phyloP scores from a whole-genome alignment of 2,888 invertebrate genomes.

The Caenorhabditis angaria region DNA sequence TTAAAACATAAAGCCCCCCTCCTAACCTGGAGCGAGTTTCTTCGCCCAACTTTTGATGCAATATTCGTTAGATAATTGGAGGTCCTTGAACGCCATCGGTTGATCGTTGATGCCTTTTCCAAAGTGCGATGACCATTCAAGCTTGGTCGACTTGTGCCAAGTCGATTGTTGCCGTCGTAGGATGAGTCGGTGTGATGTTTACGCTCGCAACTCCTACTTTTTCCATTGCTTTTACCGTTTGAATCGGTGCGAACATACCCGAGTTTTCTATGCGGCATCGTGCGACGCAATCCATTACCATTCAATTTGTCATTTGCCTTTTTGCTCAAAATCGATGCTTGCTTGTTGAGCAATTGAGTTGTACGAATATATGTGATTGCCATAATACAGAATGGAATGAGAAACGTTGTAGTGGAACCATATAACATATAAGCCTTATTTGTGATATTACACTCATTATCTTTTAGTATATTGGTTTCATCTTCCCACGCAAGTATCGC shows the following conservation, averaged over 20 bases:
- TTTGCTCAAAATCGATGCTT: constrained; percentile 62
- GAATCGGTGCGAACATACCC: constrained; percentile 56
- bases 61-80: constrained; percentile 51
- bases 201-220: constrained; percentile 21
- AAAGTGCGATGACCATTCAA: constrained; percentile 44
- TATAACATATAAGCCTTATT: constrained; percentile 68
- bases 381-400: constrained; percentile 94
- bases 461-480: constrained; percentile 74
- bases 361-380: constrained; percentile 92
- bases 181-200: constrained; percentile 16
- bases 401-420: constrained; percentile 93
- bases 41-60: constrained; percentile 50
- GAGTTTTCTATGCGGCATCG: constrained; percentile 62
- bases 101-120: constrained; percentile 48
- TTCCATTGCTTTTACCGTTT: constrained; percentile 28
- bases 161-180: constrained; percentile 21
- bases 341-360: constrained; percentile 82
- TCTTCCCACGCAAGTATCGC: constrained; percentile 76
- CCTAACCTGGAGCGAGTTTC: constrained; percentile 55
- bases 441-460: constrained; percentile 73
- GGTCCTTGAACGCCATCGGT: constrained; percentile 47
- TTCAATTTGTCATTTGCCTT: constrained; percentile 54
- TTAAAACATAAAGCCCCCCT: no score
- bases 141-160: constrained; percentile 31
- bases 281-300: constrained; percentile 64